Evolutionary conservation across 2,113 vertebrate genomes (phyloP).

Genomic region (Hemicordylus capensis): DNA sequence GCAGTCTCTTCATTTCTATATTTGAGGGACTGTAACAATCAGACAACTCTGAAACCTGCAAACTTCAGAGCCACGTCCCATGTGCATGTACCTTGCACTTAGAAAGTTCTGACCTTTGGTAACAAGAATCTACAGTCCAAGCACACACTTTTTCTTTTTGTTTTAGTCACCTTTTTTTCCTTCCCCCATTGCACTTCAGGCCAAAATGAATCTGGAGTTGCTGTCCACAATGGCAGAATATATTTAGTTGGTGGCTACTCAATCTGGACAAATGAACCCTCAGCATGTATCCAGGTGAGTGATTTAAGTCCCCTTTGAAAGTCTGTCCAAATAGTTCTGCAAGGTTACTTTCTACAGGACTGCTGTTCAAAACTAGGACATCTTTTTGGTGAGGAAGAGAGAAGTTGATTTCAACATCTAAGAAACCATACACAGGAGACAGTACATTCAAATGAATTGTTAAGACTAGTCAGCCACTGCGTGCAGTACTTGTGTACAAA

Average conservation of each 20-base stretch:
- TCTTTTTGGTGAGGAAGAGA: slow-evolving; percentile 34
- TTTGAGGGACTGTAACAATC: background rate
- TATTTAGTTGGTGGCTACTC: slow-evolving; percentile 99
- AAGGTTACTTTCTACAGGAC: slow-evolving; percentile 46
- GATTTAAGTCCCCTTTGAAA: slow-evolving; percentile 61
- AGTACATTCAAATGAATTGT: background rate
- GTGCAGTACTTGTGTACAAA: too few relatives aligned
- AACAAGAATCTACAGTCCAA: slow-evolving; percentile 68
- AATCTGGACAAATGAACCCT: slow-evolving; percentile 98
- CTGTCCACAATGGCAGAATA: slow-evolving; percentile 93
- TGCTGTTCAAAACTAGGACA: slow-evolving; percentile 48
- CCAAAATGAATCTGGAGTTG: slow-evolving; percentile 96
- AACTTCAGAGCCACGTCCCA: too few relatives aligned
- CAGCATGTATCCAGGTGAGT: slow-evolving; percentile 97
- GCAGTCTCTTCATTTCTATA: accelerated
- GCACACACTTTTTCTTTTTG: slow-evolving; percentile 44
- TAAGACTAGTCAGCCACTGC: slow-evolving; percentile 24
- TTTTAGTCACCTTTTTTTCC: too few relatives aligned
- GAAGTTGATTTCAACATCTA: slow-evolving; percentile 23
- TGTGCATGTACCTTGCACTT: background rate
- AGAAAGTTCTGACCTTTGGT: background rate
- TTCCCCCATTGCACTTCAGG: slow-evolving; percentile 81
- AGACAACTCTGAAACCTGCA: background rate
- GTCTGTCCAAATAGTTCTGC: slow-evolving; percentile 49
- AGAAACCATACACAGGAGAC: slow-evolving; percentile 24